Base-by-base conservation (phyloP, 1,140 invertebrate species). In the Aphidius gifuensis region DNA sequence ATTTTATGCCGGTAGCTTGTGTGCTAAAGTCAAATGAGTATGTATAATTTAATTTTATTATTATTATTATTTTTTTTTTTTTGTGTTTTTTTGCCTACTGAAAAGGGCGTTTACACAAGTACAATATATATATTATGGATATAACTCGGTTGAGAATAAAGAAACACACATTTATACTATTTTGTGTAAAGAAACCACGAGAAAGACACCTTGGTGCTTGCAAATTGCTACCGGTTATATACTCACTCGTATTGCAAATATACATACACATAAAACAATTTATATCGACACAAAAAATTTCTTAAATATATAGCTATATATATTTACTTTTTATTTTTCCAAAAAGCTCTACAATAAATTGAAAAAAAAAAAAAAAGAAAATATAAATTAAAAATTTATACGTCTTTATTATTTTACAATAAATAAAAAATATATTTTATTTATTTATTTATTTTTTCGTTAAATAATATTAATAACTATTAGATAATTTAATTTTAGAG, bases 161-260 rank as follows among this genome's bases (percentile, higher is more conserved):
- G 53, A 55, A n/a, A 55, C 53, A n/a, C 11, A 42, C 40, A n/a
- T 23, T 3, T 53, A 53, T 16, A 32, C 4, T 32, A 32, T 32
- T 39, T n/a, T 55, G 53, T 55, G 40, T 55, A 55, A 55, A 55
- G 53, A 55, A 43, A 55, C 53, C 43, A 55, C 74, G 67, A 75
- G 68, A 71, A 74, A 76, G 74, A 78, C 74, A 78, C 74, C 74
- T 74, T 68, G 70, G 71, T 70, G 73, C 65, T 67, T 61, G 66
- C 23, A 32, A 32, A 3, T 32, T 32, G 74, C 75, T 77, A 75
- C 75, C 70, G 74, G 67, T 32, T 32, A 32, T 32, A 32, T 32
- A 32, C 4, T 3, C 66, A 73, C 72, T 69, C 74, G 74, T 74
- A 76, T 64, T 43, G 67, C 68, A 77, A 77, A 77, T 71, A 74